A percentile compares a stretch with the other conserved stretches of the same genome.
Conservation (phyloP, 2,797 vertebrate genomes). For the Coilia nasus region DNA sequence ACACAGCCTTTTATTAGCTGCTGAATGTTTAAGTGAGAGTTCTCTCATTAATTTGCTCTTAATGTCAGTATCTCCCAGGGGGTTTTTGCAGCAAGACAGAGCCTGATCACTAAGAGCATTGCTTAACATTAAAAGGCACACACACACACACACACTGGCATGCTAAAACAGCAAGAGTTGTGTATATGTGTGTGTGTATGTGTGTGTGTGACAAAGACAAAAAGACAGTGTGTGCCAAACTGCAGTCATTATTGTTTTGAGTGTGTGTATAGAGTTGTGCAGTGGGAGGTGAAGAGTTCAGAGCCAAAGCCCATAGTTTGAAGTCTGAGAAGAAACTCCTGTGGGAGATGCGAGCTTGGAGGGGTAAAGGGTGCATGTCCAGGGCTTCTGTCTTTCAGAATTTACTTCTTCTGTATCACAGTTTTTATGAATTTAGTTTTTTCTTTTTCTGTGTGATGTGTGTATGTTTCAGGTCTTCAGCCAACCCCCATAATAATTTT, state of each 20-base stretch:
- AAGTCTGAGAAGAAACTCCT: neutral
- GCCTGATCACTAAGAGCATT: constrained; percentile 2
- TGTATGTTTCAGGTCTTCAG: too few species aligned
- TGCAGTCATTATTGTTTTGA: constrained; percentile 12
- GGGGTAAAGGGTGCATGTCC: neutral
- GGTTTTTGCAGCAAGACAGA: neutral
- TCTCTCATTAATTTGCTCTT: constrained; percentile 11
- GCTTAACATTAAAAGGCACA: constrained; percentile 6
- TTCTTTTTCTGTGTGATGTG: too few species aligned
- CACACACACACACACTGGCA: neutral
- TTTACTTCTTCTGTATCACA: neutral
- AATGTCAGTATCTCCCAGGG: constrained; percentile 20
- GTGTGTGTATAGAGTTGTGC: neutral
- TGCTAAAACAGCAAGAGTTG: neutral
- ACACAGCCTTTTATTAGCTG: constrained; percentile 8
- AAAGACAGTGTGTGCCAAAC: neutral
- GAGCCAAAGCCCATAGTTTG: neutral
- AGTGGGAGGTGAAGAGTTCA: constrained; percentile 9
- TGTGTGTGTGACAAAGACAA: neutral
- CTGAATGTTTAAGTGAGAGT: constrained; percentile 8
- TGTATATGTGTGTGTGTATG: constrained; percentile 15
- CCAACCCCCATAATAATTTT: too few species aligned
- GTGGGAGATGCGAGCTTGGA: neutral
- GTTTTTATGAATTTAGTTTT: too few species aligned
- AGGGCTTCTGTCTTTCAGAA: neutral